Conservation (phyloP, 2,888 invertebrate genomes). For the Rotaria macrura region DNA sequence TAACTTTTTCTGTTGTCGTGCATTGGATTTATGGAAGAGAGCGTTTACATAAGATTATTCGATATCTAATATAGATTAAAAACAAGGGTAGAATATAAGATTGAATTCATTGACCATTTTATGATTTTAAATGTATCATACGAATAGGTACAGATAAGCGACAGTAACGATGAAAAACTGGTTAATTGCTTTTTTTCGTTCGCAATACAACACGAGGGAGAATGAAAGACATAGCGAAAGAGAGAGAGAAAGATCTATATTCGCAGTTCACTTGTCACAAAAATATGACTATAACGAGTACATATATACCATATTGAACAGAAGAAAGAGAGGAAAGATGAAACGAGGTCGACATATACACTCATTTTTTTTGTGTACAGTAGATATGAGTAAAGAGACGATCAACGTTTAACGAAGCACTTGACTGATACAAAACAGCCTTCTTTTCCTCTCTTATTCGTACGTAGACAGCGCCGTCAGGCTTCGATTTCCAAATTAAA, state of each 20-base stretch:
- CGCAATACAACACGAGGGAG: neutral
- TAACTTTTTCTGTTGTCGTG: neutral
- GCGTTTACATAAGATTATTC: neutral
- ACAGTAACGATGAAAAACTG: neutral
- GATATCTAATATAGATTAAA: neutral
- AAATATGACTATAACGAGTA: neutral
- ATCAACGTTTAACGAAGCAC: conserved; percentile 1
- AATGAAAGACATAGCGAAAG: neutral
- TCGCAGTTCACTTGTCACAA: neutral
- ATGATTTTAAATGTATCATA: neutral
- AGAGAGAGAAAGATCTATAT: too few species aligned
- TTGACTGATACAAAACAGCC: neutral
- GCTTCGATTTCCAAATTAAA: neutral
- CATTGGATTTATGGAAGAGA: neutral
- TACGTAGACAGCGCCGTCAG: neutral
- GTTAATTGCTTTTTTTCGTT: conserved; percentile 19
- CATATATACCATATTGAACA: neutral
- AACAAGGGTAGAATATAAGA: neutral
- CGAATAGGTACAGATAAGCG: neutral
- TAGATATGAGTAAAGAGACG: conserved; percentile 15
- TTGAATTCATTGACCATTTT: neutral
- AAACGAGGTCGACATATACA: conserved; percentile 1
- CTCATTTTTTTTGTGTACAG: neutral
- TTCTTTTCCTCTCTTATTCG: neutral
- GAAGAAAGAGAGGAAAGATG: neutral